phyloP scores from a whole-genome alignment of 2,888 invertebrate species.

The Drosophila lacicola region DNA sequence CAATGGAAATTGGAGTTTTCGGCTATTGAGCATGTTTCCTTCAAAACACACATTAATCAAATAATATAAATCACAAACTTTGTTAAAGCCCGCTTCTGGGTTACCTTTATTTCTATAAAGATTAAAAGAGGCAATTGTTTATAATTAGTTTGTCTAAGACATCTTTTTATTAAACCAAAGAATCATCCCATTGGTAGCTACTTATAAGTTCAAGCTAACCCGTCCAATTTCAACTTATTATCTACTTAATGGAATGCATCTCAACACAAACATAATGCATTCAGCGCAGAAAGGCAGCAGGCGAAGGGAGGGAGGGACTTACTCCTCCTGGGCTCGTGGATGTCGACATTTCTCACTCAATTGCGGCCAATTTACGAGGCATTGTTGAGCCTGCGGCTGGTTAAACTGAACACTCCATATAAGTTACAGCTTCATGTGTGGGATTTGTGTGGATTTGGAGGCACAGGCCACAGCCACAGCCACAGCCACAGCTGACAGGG shows the following conservation, averaged over 20 bases:
- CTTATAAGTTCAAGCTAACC: not conserved
- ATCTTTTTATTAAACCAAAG: not conserved
- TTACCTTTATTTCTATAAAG: too few relatives aligned
- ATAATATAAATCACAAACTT: too few relatives aligned
- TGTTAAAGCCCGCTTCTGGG: too few relatives aligned
- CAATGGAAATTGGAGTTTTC: too few relatives aligned
- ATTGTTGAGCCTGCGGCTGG: conserved; percentile 50
- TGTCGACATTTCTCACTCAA: conserved; percentile 68
- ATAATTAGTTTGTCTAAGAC: too few relatives aligned
- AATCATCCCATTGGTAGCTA: not conserved
- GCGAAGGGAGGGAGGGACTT: not conserved
- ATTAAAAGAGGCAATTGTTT: too few relatives aligned
- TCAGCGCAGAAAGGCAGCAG: not conserved
- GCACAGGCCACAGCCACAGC: conserved; percentile 15
- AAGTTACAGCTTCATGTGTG: conserved; percentile 65
- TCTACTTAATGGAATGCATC: conserved; percentile 19
- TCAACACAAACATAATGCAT: conserved; percentile 20
- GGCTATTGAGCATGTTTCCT: too few relatives aligned
- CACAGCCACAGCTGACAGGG: conserved; percentile 50
- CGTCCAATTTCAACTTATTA: conserved; percentile 4
- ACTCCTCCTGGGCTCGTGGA: conserved; percentile 19
- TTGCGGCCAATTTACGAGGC: conserved; percentile 74
- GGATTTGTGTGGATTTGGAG: conserved; percentile 43
- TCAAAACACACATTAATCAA: too few relatives aligned
- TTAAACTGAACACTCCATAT: conserved; percentile 42